Conservation (phyloP, 2,113 vertebrate genomes). For the Ciconia stormi region DNA sequence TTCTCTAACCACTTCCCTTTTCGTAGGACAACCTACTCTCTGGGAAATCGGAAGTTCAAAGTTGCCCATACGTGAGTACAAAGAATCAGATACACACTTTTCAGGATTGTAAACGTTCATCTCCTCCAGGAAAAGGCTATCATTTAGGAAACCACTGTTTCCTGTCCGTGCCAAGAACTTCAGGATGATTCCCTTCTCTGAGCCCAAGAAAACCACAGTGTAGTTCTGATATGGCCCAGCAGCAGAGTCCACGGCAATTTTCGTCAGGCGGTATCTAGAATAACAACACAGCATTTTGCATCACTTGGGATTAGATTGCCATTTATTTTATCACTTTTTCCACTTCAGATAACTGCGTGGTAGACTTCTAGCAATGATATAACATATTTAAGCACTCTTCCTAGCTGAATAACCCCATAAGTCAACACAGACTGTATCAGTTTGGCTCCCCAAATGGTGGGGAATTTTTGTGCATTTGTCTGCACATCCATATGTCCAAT, state of each 20-base stretch:
- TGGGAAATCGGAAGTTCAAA: constrained; percentile 29
- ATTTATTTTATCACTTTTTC: constrained; percentile 3
- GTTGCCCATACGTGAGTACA: not conserved
- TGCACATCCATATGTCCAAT: not conserved
- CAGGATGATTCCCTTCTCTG: constrained; percentile 94
- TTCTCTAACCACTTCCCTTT: not conserved
- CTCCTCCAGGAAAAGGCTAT: constrained; percentile 97
- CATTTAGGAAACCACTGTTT: constrained; percentile 90
- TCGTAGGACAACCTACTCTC: not conserved
- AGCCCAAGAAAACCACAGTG: constrained; percentile 95
- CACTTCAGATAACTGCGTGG: not conserved
- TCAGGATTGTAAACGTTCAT: constrained; percentile 95
- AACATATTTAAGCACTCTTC: not conserved
- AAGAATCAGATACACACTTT: constrained; percentile 82
- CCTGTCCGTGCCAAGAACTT: constrained; percentile 94
- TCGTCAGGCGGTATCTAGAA: constrained; percentile 93
- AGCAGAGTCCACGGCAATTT: constrained; percentile 90
- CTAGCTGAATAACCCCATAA: not conserved
- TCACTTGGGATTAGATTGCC: not conserved
- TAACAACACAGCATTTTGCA: constrained; percentile 34
- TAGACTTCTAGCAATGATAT: constrained; percentile 24
- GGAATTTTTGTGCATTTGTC: not conserved
- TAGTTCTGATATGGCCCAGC: constrained; percentile 91
- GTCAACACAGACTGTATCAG: not conserved
- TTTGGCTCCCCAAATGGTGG: not conserved